These are phyloP conservation scores for Axea sp. DNA, from an alignment of 2,888 invertebrate genomes.

Conservation along the genomic window DNA sequence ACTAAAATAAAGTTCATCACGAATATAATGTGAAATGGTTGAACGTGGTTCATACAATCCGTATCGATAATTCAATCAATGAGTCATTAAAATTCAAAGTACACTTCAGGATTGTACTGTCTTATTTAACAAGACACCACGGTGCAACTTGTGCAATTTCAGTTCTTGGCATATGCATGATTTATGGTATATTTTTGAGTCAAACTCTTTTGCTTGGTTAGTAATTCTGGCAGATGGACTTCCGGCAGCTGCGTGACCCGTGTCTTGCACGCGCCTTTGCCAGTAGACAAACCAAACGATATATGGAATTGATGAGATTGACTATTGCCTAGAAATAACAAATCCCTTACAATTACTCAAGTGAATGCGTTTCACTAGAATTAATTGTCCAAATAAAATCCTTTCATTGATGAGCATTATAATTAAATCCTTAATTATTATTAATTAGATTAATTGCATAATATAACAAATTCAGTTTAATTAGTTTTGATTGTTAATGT, in stretches of 20 bases:
- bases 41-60: too few relatives aligned
- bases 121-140: background rate
- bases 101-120: background rate
- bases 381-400: too few relatives aligned
- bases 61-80: too few relatives aligned
- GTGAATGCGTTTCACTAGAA: too few relatives aligned
- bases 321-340: slow-evolving; percentile 63
- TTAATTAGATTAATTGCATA: too few relatives aligned
- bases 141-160: slow-evolving; percentile 10
- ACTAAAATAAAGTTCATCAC: too few relatives aligned
- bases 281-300: slow-evolving; percentile 61
- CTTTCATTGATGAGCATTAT: too few relatives aligned
- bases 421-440: too few relatives aligned
- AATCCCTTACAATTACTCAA: slow-evolving; percentile 46
- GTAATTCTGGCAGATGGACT: slow-evolving; percentile 76
- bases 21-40: too few relatives aligned
- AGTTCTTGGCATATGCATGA: slow-evolving; percentile 28
- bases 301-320: slow-evolving; percentile 66
- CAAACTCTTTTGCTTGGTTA: slow-evolving; percentile 67
- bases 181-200: slow-evolving; percentile 47
- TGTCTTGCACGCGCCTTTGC: slow-evolving; percentile 75
- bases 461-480: too few relatives aligned
- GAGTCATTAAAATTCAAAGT: too few relatives aligned
- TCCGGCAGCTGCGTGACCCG: slow-evolving; percentile 76
- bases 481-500: too few relatives aligned